Evolutionary conservation across 1,140 invertebrate species (phyloP), one percentile per base, ranked within the genome.

Genomic region (Leptinotarsa defecta): DNA sequence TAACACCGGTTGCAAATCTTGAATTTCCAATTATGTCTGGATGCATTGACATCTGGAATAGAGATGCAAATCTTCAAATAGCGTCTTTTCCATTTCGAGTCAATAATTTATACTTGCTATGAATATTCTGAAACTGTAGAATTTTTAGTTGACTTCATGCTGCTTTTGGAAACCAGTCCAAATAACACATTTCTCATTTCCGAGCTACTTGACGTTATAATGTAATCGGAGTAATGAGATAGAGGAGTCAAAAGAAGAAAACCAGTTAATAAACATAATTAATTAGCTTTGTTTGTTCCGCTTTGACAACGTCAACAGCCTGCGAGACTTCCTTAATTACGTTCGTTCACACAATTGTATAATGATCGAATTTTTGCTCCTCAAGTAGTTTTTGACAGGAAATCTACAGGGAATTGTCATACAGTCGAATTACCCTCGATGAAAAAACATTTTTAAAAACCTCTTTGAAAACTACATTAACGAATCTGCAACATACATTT

Each of bases 261-360:
- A 49, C 69, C 43, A 48, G 69, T 49, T 17, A 57, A 71, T 71
- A 71, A 71, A 71, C 48, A 71, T 71, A 52, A 71, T 71, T 71
- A 71, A 71, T 71, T 71, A 71, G 65, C 65, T 68, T 68, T 68
- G 65, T 68, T 68, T 24, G 65, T 68, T 68, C 65, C 65, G 65
- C 65, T 48, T 48, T 71, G 48, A 71, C 69, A 52, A 43, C 49
- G 43, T 52, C 69, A 57, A 48, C 27, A n/a, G 69, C 17, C 69
- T 52, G 43, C 43, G 27, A 15, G 15, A 24, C 65, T 34, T 34
- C 65, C 65, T 71, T 71, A 71, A 71, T 71, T 71, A 27, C 24
- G 17, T 17, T n/a, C 20, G 43, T 71, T 71, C 69, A 71, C 69
- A 71, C 69, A 71, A 71, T 8, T 48, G 27, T 68, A 22, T 24